A percentile compares a stretch with the other conserved stretches of the same genome.
Evolutionary conservation across 30 jellyfish, hydroid and myxozoan genomes (phyloP).

Genomic region (Rhopilema esculentum): DNA sequence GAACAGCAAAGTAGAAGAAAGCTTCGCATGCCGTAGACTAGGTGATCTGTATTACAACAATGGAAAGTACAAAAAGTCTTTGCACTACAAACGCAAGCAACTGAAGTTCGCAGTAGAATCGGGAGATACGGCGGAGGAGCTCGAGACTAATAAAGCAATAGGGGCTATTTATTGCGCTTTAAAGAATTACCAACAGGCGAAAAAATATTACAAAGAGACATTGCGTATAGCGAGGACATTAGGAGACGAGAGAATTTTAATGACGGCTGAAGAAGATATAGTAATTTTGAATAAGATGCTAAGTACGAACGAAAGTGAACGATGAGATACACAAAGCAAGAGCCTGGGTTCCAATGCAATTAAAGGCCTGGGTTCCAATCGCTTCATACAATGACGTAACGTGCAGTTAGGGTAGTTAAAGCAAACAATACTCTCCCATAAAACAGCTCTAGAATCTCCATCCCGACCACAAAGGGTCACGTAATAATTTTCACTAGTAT

Average conservation of each 20-base stretch:
- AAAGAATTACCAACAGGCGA: neutral
- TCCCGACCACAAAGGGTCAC: no score
- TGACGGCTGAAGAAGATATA: slow-evolving; percentile 1
- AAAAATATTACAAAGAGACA: neutral
- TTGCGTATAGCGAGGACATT: slow-evolving; percentile 7
- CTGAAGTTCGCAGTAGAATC: slow-evolving; percentile 1
- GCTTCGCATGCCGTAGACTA: neutral
- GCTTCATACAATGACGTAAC: neutral
- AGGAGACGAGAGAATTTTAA: neutral
- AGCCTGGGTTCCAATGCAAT: neutral
- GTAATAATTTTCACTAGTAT: no score
- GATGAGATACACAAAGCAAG: slow-evolving; percentile 5
- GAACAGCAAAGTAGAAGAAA: neutral
- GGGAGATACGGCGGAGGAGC: neutral
- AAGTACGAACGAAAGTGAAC: slow-evolving; percentile 1
- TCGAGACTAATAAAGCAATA: neutral
- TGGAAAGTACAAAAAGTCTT: neutral
- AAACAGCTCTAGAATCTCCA: no score
- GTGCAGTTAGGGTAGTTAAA: neutral
- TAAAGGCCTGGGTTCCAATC: neutral
- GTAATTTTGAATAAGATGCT: neutral
- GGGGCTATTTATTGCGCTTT: neutral
- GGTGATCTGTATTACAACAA: neutral
- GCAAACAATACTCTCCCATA: no score
- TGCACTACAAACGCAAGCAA: neutral